Evolutionary conservation across 2,888 invertebrate genomes (phyloP).

Genomic region (Eupithecia abbreviata): DNA sequence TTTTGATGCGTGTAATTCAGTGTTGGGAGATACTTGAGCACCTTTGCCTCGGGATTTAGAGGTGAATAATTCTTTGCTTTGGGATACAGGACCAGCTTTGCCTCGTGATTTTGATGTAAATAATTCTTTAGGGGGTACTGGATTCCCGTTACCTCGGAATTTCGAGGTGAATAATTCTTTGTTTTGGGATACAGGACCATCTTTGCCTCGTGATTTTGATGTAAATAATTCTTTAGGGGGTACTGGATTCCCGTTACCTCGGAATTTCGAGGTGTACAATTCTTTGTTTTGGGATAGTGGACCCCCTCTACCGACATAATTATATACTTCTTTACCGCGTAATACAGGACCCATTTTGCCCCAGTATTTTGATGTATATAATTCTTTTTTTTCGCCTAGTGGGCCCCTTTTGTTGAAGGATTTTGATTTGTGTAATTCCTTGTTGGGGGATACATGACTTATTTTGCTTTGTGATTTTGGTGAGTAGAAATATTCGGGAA

Average conservation of each 20-base stretch:
- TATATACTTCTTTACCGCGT: background rate
- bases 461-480: too few relatives aligned
- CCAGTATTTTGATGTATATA: background rate
- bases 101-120: background rate
- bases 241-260: background rate
- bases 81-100: background rate
- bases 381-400: too few relatives aligned
- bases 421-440: too few relatives aligned
- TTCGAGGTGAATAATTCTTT: background rate
- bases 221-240: too few relatives aligned
- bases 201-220: too few relatives aligned
- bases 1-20: background rate
- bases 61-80: background rate
- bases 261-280: background rate
- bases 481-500: too few relatives aligned
- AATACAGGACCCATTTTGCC: background rate
- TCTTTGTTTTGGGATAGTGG: background rate
- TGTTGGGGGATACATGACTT: too few relatives aligned
- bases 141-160: background rate
- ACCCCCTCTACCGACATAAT: background rate
- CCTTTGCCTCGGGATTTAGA: background rate
- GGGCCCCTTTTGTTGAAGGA: background rate
- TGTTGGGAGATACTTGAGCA: background rate
- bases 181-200: background rate
- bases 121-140: background rate